phyloP scores from a whole-genome alignment of 2,113 vertebrate genomes.

The Chaetodon auriga region DNA sequence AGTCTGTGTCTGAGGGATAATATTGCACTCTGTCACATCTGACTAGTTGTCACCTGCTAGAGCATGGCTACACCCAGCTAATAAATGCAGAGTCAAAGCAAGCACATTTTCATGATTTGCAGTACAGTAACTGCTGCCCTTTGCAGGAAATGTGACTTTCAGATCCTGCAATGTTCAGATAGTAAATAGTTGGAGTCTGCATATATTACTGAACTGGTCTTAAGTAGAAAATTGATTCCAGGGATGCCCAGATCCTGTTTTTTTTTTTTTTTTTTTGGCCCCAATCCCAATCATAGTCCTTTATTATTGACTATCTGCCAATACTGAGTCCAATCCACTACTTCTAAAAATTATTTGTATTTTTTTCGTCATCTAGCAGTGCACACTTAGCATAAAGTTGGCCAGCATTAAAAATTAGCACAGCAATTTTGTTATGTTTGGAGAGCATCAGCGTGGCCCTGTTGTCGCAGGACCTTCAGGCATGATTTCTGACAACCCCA shows the following conservation, averaged over 20 bases:
- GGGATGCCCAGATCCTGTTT: background rate
- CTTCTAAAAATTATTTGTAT: background rate
- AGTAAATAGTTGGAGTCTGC: constrained; percentile 42
- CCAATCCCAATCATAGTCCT: constrained; percentile 6
- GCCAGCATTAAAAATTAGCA: background rate
- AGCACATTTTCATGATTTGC: constrained; percentile 67
- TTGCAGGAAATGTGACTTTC: constrained; percentile 65
- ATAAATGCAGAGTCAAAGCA: constrained; percentile 68
- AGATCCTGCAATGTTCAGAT: constrained; percentile 41
- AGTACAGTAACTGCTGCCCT: constrained; percentile 61
- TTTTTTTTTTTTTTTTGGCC: background rate
- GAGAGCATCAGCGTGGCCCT: background rate
- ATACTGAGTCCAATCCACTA: constrained; percentile 9
- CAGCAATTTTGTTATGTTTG: constrained; percentile 2
- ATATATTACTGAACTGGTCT: constrained; percentile 26
- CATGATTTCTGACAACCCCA: background rate
- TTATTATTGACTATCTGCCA: constrained; percentile 16
- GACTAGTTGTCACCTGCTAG: constrained; percentile 76
- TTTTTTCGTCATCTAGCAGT: background rate
- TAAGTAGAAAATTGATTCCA: constrained; percentile 39
- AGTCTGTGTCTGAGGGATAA: constrained; percentile 75
- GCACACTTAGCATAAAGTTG: constrained; percentile 1
- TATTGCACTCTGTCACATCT: constrained; percentile 80
- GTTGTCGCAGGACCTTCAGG: background rate
- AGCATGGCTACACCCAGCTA: constrained; percentile 62